Evolutionary conservation across 2,797 vertebrate genomes (phyloP).

Genomic region (Labeo calbasu): DNA sequence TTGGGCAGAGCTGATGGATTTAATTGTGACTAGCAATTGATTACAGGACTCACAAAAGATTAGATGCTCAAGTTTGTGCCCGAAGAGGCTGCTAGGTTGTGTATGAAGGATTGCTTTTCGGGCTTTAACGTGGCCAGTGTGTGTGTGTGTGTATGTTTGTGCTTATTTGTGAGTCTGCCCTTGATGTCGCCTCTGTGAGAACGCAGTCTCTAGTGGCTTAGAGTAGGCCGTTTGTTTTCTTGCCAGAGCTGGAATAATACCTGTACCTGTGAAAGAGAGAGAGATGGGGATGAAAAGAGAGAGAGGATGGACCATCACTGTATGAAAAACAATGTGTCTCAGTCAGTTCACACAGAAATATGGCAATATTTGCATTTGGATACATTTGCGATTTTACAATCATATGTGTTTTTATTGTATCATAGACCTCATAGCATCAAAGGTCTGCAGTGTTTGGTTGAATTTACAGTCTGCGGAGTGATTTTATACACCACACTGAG

Average conservation of each 20-base stretch:
- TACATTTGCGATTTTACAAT: constrained; percentile 23
- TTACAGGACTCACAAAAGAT: constrained; percentile 42
- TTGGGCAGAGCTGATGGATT: constrained; percentile 25
- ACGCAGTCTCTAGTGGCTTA: constrained; percentile 15
- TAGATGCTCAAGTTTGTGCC: constrained; percentile 41
- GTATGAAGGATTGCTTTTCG: neutral
- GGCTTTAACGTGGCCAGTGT: constrained; percentile 4
- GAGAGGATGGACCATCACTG: neutral
- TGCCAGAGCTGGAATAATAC: constrained; percentile 17
- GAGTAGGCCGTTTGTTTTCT: constrained; percentile 1
- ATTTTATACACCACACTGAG: neutral
- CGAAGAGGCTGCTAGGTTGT: constrained; percentile 6
- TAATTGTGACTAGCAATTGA: constrained; percentile 48
- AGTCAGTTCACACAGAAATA: neutral
- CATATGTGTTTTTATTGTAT: constrained; percentile 12
- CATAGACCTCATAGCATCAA: neutral
- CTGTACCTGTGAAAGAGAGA: constrained; percentile 30
- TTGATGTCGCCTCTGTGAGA: constrained; percentile 38
- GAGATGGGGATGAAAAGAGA: neutral
- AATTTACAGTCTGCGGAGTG: constrained; percentile 21
- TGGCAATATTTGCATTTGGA: constrained; percentile 26
- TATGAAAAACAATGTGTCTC: neutral
- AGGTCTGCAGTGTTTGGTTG: neutral
- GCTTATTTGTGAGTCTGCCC: constrained; percentile 32
- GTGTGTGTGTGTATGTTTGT: constrained; percentile 17